Base-by-base conservation (phyloP, 2,888 invertebrate genomes). In the Listrodromus nycthemerus region DNA sequence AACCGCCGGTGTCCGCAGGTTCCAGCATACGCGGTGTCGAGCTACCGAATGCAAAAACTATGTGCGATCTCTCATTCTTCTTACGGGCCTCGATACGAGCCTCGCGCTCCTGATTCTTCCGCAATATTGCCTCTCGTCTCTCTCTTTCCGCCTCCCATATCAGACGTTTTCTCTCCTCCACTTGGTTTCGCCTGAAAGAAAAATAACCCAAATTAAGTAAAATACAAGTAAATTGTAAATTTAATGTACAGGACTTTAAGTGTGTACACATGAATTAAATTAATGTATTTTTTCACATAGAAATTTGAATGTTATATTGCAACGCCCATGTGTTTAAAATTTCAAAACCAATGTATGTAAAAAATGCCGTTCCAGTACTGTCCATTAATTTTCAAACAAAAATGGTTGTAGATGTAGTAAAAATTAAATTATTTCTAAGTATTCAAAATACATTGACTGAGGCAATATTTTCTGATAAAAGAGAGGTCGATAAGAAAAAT, bases 111-210 rank as follows among this genome's bases (percentile, higher is more conserved):
- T 96, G 96, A 94, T 98, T 98, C 92, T 97, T 96, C 91, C 97
- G 96, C 88, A 98, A 93, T 89, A 98, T 96, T 86, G 97, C 97
- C 93, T 98, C 98, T 90, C 97, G 95, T 88, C 98, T 95, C 91
- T 97, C 97, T 91, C 96, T 95, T 90, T 98, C 98, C 69, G 98
- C 98, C 93, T 98, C 98, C 95, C 97, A 96, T 94, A 98, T 97
- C 92, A 97, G 96, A 90, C 96, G 96, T 94, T 98, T 98, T 90
- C 98, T 95, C 94, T 98, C 98, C 94, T 98, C 98, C 86, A 98
- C 98, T 95, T 96, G 95, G 77, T 90, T 92, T 86, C 93, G 91
- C 89, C 93, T 92, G 86, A 2, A 85, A 87, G 6, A 45, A 65
- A n/a, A 75, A 82, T 67, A 13, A 67, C 21, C 48, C 6, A 70